phyloP scores from a whole-genome alignment of 2,888 invertebrate species.

The Hypolimnas misippus region DNA sequence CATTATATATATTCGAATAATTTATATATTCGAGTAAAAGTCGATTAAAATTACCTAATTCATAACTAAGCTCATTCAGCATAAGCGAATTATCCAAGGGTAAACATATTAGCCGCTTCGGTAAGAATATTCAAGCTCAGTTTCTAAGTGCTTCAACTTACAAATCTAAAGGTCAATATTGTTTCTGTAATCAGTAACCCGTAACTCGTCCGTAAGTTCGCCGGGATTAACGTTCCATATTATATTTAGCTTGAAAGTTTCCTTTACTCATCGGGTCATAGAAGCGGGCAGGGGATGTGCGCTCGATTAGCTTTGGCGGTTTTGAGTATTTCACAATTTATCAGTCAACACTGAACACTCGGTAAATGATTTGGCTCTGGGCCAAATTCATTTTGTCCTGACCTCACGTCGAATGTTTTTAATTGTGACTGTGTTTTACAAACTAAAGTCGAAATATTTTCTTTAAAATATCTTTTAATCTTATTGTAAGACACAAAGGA shows the following conservation, averaged over 20 bases:
- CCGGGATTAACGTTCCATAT: background rate
- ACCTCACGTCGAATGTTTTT: conserved; percentile 4
- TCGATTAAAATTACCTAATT: background rate
- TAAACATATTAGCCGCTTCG: background rate
- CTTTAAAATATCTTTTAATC: background rate
- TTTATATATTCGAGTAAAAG: too few relatives aligned
- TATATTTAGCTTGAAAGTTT: conserved; percentile 14
- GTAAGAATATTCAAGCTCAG: background rate
- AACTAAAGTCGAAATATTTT: background rate
- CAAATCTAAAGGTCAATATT: background rate
- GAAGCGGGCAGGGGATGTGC: conserved; percentile 1
- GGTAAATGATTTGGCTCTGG: conserved; percentile 22
- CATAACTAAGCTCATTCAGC: background rate
- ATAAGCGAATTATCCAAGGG: background rate
- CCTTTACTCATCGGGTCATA: background rate
- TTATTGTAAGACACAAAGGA: background rate
- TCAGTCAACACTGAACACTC: conserved; percentile 18
- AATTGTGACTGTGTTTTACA: conserved; percentile 1
- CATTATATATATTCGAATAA: too few relatives aligned
- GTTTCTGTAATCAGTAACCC: background rate
- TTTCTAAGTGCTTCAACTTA: background rate
- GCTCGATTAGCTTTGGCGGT: conserved; percentile 24
- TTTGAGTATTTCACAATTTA: conserved; percentile 27
- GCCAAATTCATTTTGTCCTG: conserved; percentile 23
- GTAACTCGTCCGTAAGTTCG: background rate